These are phyloP conservation scores for Chelmon rostratus DNA, from an alignment of 2,797 vertebrate genomes.

Conservation along the genomic window DNA sequence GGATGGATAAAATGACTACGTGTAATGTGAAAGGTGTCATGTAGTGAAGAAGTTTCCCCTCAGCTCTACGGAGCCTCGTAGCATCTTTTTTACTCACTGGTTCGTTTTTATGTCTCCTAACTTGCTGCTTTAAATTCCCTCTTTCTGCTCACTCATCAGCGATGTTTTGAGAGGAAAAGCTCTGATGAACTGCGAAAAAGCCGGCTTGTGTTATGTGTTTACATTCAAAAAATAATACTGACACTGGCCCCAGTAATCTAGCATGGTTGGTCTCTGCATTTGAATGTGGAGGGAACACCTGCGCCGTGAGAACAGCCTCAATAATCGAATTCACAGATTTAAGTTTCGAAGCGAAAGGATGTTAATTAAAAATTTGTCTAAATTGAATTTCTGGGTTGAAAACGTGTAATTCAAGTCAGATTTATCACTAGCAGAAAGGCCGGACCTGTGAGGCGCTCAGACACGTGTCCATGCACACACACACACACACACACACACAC, in stretches of 20 bases:
- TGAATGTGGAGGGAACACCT: not conserved
- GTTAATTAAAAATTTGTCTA: constrained; percentile 62
- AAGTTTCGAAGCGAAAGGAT: constrained; percentile 32
- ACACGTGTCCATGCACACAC: constrained; percentile 5
- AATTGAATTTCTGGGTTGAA: constrained; percentile 42
- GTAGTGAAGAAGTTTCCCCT: not conserved
- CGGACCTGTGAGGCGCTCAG: constrained; percentile 40
- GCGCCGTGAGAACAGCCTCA: constrained; percentile 18
- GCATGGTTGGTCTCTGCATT: not conserved
- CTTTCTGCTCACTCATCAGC: not conserved
- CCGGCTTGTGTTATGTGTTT: not conserved
- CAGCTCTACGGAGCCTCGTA: not conserved
- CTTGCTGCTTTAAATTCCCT: not conserved
- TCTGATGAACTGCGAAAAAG: not conserved
- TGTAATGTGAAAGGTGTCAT: not conserved
- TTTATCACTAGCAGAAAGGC: constrained; percentile 45
- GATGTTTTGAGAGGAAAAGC: not conserved
- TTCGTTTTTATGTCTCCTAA: not conserved
- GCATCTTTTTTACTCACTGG: not conserved
- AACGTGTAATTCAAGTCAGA: constrained; percentile 40
- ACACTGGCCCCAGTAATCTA: not conserved
- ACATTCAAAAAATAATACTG: not conserved
- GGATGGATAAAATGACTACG: not conserved
- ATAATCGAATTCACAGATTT: constrained; percentile 13
- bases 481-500: constrained; percentile 23